Conservation (phyloP, 2,888 invertebrate species). For the Athalia rosae region DNA sequence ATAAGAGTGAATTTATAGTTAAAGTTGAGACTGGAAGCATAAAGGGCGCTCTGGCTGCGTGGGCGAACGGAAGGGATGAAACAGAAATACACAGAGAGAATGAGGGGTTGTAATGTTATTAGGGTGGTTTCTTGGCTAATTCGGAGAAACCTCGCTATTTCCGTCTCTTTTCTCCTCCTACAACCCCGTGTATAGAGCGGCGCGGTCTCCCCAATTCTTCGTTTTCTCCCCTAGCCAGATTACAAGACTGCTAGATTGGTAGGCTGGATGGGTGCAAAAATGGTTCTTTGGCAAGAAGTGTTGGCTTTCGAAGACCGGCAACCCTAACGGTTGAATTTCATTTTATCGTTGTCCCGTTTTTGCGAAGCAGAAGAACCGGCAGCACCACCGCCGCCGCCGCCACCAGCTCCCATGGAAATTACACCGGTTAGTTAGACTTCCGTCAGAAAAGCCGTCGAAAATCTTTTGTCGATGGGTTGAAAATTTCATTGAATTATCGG, state of each 20-base stretch:
- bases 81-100: slow-evolving; percentile 47
- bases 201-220: slow-evolving; percentile 27
- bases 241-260: slow-evolving; percentile 47
- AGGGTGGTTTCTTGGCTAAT: slow-evolving; percentile 56
- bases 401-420: slow-evolving; percentile 33
- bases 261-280: slow-evolving; percentile 37
- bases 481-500: too few relatives aligned
- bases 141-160: slow-evolving; percentile 45
- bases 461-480: too few relatives aligned
- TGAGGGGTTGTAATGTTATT: slow-evolving; percentile 52
- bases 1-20: slow-evolving; percentile 47
- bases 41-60: slow-evolving; percentile 24
- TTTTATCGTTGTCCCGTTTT: slow-evolving; percentile 43
- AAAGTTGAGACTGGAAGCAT: slow-evolving; percentile 45
- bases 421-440: slow-evolving; percentile 30
- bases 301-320: slow-evolving; percentile 35
- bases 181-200: neutral
- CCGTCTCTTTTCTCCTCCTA: slow-evolving; percentile 12
- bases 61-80: slow-evolving; percentile 45
- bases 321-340: slow-evolving; percentile 37
- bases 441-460: slow-evolving; percentile 2
- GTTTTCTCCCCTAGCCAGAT: slow-evolving; percentile 31
- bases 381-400: too few relatives aligned
- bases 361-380: neutral
- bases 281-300: slow-evolving; percentile 21